Evolutionary conservation across 37 sponge, comb jelly and placozoan species (phyloP).

Genomic region (Ianthella basta): DNA sequence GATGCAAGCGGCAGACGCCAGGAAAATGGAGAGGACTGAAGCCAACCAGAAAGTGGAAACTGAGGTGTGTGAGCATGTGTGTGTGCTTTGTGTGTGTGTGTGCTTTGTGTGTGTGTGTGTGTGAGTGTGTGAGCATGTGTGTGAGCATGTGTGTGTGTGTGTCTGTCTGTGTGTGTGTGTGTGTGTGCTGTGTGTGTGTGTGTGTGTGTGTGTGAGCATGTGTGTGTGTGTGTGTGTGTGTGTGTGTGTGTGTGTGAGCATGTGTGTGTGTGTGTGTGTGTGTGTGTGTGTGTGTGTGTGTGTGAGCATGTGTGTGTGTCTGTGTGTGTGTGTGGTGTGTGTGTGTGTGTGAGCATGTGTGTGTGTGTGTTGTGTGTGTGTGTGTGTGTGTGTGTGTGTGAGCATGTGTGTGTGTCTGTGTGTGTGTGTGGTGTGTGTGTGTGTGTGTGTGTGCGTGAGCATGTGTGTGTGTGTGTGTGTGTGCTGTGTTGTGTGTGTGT

Average conservation of each 20-base stretch:
- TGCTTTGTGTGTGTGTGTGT: neutral
- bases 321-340: no score
- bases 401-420: conserved; percentile 22
- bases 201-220: conserved; percentile 28
- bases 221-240: no score
- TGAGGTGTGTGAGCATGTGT: conserved; percentile 50
- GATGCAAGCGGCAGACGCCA: conserved; percentile 62
- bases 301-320: conserved; percentile 26
- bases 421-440: conserved; percentile 37
- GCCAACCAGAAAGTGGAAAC: conserved; percentile 43
- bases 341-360: conserved; percentile 37
- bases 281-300: no score
- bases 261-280: neutral
- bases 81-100: neutral
- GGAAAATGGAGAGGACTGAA: conserved; percentile 33
- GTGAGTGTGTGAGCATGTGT: no score
- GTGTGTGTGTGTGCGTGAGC: conserved; percentile 29
- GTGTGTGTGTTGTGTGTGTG: no score
- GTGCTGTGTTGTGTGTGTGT: no score
- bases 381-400: conserved; percentile 26
- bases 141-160: conserved; percentile 17
- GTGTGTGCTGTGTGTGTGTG: conserved; percentile 37
- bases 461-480: neutral
- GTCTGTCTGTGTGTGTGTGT: no score
- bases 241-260: conserved; percentile 36